Evolutionary conservation across 1,140 invertebrate species (phyloP).

Genomic region (Elysia chlorotica): DNA sequence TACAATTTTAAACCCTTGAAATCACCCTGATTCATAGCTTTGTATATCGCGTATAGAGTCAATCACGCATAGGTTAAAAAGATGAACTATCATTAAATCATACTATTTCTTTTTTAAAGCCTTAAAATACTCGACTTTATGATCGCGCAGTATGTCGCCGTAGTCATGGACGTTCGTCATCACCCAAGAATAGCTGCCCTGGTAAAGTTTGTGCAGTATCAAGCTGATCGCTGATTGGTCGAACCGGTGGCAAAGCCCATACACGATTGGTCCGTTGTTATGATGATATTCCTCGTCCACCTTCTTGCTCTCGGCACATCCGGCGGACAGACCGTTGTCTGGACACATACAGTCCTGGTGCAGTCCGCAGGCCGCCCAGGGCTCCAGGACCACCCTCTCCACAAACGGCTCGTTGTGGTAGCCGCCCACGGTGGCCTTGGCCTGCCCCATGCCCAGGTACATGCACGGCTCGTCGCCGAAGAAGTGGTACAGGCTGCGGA

Average conservation of each 20-base stretch:
- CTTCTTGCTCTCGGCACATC: neutral
- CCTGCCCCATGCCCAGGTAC: neutral
- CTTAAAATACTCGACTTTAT: too few relatives aligned
- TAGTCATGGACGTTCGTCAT: too few relatives aligned
- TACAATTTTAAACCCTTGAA: too few relatives aligned
- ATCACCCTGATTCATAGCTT: too few relatives aligned
- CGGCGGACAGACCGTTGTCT: neutral
- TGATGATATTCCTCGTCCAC: neutral
- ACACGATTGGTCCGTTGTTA: neutral
- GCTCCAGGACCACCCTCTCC: neutral
- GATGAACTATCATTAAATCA: too few relatives aligned
- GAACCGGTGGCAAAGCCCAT: slow-evolving; percentile 10
- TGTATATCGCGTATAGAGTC: too few relatives aligned
- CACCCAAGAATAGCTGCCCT: neutral
- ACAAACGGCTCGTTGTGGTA: neutral
- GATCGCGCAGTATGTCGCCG: too few relatives aligned
- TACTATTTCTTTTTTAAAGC: too few relatives aligned
- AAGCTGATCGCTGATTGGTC: slow-evolving; percentile 16
- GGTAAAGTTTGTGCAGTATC: slow-evolving; percentile 12
- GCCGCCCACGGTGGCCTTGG: neutral
- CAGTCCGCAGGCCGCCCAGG: neutral
- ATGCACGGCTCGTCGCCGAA: neutral
- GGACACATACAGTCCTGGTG: neutral
- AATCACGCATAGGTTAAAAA: too few relatives aligned
- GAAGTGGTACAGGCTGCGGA: neutral